Evolutionary conservation across 2,888 invertebrate genomes (phyloP), one percentile per base, ranked within the genome.

Genomic region (Acanthosoma haemorrhoidale): DNA sequence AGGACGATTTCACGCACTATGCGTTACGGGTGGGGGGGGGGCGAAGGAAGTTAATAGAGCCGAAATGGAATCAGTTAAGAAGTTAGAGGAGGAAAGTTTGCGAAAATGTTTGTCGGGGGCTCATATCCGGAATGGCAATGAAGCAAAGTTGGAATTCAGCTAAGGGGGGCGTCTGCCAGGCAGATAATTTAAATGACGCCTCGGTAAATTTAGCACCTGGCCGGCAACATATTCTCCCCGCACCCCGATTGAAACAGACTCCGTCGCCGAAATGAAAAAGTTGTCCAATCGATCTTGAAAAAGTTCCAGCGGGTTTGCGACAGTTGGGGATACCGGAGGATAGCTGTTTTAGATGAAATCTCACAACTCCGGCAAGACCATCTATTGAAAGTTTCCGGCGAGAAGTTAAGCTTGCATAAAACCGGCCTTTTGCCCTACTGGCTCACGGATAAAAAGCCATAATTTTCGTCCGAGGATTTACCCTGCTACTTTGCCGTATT

Each of bases 111-210:
- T 51, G 51, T 51, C 13, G 25, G 51, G 4, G 51, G 25, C 21
- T 51, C 51, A 51, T 51, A 51, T 51, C 51, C 51, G 51, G 51
- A 51, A 51, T 51, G 51, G 51, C 51, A 51, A 51, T 51, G 51
- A 51, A 51, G 13, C 51, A 3, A 4, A 21, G 43, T 4, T 32
- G 32, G 32, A 32, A 6, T 4, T 4, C 5, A 32, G 51, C 13
- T 13, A 11, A 13, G 1, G 25, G 13, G 51, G n/a, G n/a, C n/a
- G 51, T 51, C 51, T 51, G 51, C 51, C 51, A 25, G 21, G 25
- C 21, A 51, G 51, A 51, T 51, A 51, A 51, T 51, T 51, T 25
- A 51, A 51, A 51, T 51, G 51, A 51, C 51, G 51, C 51, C 51
- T 25, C 51, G 13, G 13, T 25, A 51, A 51, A 51, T 51, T 51